A percentile compares a stretch with the other conserved stretches of the same genome.
phyloP scores from a whole-genome alignment of 2,797 vertebrate species.

The Molossus alvarezi region DNA sequence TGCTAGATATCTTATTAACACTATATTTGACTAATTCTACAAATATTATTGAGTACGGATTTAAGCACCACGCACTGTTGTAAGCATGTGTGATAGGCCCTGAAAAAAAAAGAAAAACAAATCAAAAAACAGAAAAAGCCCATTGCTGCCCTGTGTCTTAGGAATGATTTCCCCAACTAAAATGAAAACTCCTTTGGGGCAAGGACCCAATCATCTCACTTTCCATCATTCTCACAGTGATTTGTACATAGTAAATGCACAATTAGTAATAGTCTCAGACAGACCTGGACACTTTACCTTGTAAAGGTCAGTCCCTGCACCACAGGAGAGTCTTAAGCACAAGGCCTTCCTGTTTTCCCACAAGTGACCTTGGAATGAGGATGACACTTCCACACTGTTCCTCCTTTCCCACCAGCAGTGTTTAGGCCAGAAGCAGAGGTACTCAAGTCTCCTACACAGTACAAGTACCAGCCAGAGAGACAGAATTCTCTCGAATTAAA shows the following conservation, averaged over 20 bases:
- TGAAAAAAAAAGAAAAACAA: not conserved
- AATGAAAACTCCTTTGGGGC: not conserved
- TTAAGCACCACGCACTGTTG: not conserved
- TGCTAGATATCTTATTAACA: not conserved
- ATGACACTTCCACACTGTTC: not conserved
- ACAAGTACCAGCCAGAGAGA: not conserved
- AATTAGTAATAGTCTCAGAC: not conserved
- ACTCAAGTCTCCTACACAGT: not conserved
- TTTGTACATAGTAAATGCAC: not conserved
- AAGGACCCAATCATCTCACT: not conserved
- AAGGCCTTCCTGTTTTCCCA: not conserved
- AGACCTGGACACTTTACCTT: not conserved
- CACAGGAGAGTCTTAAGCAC: not conserved
- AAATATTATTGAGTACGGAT: not conserved
- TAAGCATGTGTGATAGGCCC: not conserved
- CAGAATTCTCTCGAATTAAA: not conserved
- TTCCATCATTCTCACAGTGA: not conserved
- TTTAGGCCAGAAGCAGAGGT: slow-evolving; percentile 6
- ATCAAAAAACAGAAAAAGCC: not conserved
- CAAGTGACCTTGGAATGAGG: not conserved
- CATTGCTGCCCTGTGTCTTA: not conserved
- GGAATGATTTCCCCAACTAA: not conserved
- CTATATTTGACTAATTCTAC: not conserved
- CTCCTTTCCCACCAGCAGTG: not conserved
- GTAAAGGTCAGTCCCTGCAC: not conserved